Percentiles rank a stretch among this genome's conserved stretches.
Evolutionary conservation across 2,113 vertebrate genomes (phyloP).

Genomic region (Crocuta crocuta): DNA sequence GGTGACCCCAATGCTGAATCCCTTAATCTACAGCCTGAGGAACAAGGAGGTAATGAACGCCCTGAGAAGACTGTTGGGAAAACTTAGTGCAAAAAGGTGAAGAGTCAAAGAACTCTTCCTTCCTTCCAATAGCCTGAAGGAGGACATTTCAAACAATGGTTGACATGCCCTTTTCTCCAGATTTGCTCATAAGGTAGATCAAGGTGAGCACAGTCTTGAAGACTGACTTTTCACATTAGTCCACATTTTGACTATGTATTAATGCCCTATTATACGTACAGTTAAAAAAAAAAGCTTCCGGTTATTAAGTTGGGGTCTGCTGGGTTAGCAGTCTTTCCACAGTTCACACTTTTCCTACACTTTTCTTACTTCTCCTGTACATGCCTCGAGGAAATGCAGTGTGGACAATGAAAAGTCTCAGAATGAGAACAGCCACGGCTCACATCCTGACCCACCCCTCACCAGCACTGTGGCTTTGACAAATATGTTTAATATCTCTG

Average conservation of each 20-base stretch:
- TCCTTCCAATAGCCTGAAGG: neutral
- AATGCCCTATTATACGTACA: neutral
- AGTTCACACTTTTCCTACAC: neutral
- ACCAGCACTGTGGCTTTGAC: neutral
- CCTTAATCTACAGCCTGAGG: slow-evolving; percentile 68
- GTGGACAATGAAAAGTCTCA: neutral
- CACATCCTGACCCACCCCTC: neutral
- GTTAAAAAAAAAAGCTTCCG: neutral
- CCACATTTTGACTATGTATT: neutral
- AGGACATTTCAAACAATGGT: neutral
- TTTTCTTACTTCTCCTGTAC: neutral
- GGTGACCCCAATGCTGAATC: slow-evolving; percentile 65
- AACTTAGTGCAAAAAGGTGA: neutral
- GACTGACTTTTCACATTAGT: neutral
- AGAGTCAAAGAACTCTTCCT: neutral
- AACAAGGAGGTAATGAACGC: slow-evolving; percentile 59
- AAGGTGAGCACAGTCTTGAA: neutral
- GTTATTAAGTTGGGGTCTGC: neutral
- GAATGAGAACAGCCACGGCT: neutral
- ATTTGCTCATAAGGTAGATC: neutral
- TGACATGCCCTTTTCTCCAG: neutral
- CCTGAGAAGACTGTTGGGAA: slow-evolving; percentile 29
- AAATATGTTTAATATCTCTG: neutral
- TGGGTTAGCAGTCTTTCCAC: neutral
- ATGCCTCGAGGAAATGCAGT: neutral